Evolutionary conservation across 2,113 vertebrate genomes (phyloP), one percentile per base, ranked within the genome.

Genomic region (Trichomycterus rosablanca): DNA sequence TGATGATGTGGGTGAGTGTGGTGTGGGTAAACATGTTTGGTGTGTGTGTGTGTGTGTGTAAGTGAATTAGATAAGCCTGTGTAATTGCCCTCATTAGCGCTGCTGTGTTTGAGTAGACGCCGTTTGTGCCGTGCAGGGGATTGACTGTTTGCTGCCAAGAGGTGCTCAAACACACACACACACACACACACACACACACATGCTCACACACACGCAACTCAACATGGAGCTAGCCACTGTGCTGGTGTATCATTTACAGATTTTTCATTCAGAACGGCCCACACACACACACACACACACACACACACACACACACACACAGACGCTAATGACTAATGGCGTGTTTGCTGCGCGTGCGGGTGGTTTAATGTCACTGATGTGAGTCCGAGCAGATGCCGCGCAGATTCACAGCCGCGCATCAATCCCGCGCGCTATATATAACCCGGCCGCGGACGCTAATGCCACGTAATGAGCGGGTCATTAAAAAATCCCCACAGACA

Each of bases 31-130:
- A 10, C 67, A 22, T 50, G 69, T 76, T 54, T 58, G 39, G 56
- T 67, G 70, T 39, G n/a, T 67, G 63, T 65, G 15, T 67, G 18
- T 62, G 67, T 74, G 60, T 67, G 63, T 67, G 63, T 64, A 72
- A 66, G 59, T 70, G 65, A 68, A 74, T 78, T 69, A 53, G 64
- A 77, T 73, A 59, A 78, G 75, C 68, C 71, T 53, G 23, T 26
- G 39, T 81, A 76, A 80, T 77, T 74, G 69, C 67, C 59, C 42
- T 78, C 61, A 76, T 79, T 80, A 76, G 60, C 67, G 45, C 55
- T 46, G 43, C 48, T 61, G 62, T 37, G 52, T 78, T 74, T 81
- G 71, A 74, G 63, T 62, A 60, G 46, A 50, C 15, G 28, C 22
- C 32, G 34, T 71, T 74, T 50, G 28, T 42, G 60, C 75, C 46